Percentiles rank a stretch among this genome's conserved stretches.
These are phyloP conservation scores for Agrypnus murinus DNA, from an alignment of 2,888 invertebrate genomes.

Conservation along the genomic window DNA sequence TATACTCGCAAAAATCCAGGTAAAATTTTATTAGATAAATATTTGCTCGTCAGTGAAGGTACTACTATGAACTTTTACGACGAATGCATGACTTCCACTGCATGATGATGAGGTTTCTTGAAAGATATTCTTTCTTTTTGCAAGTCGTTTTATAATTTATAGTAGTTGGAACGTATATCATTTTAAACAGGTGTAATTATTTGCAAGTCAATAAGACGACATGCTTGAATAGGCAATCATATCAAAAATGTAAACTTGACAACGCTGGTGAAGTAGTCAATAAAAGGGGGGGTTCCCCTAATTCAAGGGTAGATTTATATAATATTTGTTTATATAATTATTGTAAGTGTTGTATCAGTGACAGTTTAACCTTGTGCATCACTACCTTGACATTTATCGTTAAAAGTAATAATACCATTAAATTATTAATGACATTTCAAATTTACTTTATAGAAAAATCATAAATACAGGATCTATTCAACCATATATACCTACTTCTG, in stretches of 20 bases:
- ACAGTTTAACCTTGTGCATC: slow-evolving; percentile 23
- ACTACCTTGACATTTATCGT: slow-evolving; percentile 19
- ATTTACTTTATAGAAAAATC: background rate
- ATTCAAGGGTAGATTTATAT: no score
- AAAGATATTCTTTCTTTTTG: slow-evolving; percentile 1
- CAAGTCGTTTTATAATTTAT: slow-evolving; percentile 28
- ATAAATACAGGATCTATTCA: no score
- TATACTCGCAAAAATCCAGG: slow-evolving; percentile 43
- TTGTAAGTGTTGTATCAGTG: slow-evolving; percentile 4
- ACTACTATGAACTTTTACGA: background rate
- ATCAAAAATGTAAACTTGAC: no score
- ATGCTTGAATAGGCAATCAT: slow-evolving; percentile 33
- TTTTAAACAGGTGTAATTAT: slow-evolving; percentile 39
- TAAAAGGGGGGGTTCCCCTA: no score
- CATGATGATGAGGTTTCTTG: background rate
- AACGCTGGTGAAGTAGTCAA: no score
- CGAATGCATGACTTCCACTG: background rate
- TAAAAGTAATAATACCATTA: slow-evolving; percentile 13
- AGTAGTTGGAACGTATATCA: slow-evolving; percentile 2
- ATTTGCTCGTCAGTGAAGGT: slow-evolving; percentile 15
- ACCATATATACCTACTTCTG: no score
- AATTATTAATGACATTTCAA: slow-evolving; percentile 17
- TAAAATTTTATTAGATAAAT: slow-evolving; percentile 46
- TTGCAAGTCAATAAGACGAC: slow-evolving; percentile 33
- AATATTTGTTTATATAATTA: background rate